Evolutionary conservation across 2,888 invertebrate species (phyloP).

Genomic region (Trachelus troglodyta): DNA sequence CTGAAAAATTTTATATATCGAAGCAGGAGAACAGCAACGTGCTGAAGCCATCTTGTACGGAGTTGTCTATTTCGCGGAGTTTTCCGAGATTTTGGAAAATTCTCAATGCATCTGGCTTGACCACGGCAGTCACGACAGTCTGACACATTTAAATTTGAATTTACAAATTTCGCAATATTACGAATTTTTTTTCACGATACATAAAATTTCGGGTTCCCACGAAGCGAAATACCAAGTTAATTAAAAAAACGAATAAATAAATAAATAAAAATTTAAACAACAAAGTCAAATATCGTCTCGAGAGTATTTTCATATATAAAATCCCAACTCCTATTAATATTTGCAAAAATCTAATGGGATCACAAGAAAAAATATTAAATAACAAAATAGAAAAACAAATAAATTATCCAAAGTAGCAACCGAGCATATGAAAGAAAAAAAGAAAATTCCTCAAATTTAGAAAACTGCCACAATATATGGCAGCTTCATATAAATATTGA

Average conservation of each 20-base stretch:
- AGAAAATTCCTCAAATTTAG: neutral
- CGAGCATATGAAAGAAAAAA: neutral
- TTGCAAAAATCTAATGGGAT: too few relatives aligned
- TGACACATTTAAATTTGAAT: too few relatives aligned
- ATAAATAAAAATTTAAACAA: slow-evolving; percentile 10
- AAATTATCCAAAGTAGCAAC: neutral
- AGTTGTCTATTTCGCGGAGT: slow-evolving; percentile 51
- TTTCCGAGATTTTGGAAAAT: slow-evolving; percentile 15
- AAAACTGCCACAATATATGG: too few relatives aligned
- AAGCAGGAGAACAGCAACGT: slow-evolving; percentile 67
- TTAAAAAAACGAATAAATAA: slow-evolving; percentile 1
- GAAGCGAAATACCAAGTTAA: neutral
- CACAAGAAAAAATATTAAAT: too few relatives aligned
- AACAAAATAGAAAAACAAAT: neutral
- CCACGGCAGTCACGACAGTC: too few relatives aligned
- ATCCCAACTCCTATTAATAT: too few relatives aligned
- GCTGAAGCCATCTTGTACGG: slow-evolving; percentile 48
- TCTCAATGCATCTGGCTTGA: neutral
- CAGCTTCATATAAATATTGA: too few relatives aligned
- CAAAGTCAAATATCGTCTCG: neutral
- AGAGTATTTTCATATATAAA: neutral
- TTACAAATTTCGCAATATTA: too few relatives aligned
- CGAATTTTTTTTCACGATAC: too few relatives aligned
- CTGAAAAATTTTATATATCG: slow-evolving; percentile 72
- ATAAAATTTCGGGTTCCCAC: too few relatives aligned